Percentiles rank a stretch among this genome's conserved stretches.
phyloP scores from a whole-genome alignment of 2,113 vertebrate species.

The Tachycineta bicolor region DNA sequence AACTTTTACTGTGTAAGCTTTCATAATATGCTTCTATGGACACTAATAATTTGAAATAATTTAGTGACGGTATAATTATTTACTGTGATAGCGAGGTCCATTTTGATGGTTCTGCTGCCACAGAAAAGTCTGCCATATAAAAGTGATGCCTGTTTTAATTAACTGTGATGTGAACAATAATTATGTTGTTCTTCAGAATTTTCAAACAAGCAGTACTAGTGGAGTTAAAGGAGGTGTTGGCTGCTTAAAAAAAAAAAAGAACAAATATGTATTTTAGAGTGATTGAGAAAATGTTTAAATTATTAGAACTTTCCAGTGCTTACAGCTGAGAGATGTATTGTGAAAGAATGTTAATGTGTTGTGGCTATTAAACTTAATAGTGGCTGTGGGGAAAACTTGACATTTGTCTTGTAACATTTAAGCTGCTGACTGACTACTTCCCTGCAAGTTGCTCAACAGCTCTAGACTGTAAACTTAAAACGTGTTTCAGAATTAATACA shows the following conservation, averaged over 20 bases:
- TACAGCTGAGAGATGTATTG: not conserved
- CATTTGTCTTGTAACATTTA: not conserved
- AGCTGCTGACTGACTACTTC: not conserved
- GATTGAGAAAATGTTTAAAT: not conserved
- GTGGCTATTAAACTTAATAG: not conserved
- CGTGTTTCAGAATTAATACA: not conserved
- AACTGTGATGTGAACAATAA: not conserved
- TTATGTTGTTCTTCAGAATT: not conserved
- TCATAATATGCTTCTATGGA: not conserved
- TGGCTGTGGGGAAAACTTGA: not conserved
- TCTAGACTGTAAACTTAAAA: not conserved
- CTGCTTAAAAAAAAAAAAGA: not conserved
- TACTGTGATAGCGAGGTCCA: not conserved
- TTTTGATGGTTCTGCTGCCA: not conserved
- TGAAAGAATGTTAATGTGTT: not conserved
- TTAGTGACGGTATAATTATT: not conserved
- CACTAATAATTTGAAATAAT: not conserved
- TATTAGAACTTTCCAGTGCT: not conserved
- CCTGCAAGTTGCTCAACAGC: fast-evolving
- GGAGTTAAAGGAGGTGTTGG: not conserved
- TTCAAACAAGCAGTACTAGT: not conserved
- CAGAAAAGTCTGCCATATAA: not conserved
- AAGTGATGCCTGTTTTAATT: not conserved
- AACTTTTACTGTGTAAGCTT: not conserved
- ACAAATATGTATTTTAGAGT: not conserved